Conservation (phyloP, 2,797 vertebrate species). For the Sorex maritimensis region DNA sequence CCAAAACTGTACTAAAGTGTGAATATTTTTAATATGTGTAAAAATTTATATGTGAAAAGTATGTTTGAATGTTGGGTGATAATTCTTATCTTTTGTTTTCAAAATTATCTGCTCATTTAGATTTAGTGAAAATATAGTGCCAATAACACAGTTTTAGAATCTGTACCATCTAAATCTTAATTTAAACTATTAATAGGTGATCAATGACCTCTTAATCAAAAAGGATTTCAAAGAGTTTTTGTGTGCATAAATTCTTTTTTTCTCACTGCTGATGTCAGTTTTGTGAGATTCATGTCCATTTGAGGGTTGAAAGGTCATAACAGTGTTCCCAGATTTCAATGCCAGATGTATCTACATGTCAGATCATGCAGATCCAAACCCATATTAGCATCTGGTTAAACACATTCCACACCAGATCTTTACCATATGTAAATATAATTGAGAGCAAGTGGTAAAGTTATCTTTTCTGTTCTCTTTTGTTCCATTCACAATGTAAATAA, state of each 20-base stretch:
- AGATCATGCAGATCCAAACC: background rate
- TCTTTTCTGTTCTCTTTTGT: background rate
- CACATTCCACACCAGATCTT: conserved; percentile 17
- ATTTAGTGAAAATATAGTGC: conserved; percentile 29
- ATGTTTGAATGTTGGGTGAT: background rate
- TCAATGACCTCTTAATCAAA: background rate
- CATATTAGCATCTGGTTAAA: conserved; percentile 63
- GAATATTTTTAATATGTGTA: no score
- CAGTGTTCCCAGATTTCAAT: conserved; percentile 36
- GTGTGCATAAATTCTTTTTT: background rate
- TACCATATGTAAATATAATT: conserved; percentile 56
- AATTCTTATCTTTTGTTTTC: conserved; percentile 34
- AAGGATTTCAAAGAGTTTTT: conserved; percentile 49
- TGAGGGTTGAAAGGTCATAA: conserved; percentile 55
- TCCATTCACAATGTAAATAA: conserved; percentile 27
- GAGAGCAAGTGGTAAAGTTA: conserved; percentile 52
- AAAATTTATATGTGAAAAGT: background rate
- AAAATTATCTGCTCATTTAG: conserved; percentile 16
- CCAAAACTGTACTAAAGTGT: background rate
- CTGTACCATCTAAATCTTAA: no score
- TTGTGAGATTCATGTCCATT: conserved; percentile 60
- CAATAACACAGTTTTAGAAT: no score
- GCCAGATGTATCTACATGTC: conserved; percentile 57
- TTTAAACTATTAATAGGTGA: background rate
- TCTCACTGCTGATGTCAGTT: conserved; percentile 20